Evolutionary conservation across 1,140 invertebrate genomes (phyloP).

Genomic region (Dermatophagoides farinae): DNA sequence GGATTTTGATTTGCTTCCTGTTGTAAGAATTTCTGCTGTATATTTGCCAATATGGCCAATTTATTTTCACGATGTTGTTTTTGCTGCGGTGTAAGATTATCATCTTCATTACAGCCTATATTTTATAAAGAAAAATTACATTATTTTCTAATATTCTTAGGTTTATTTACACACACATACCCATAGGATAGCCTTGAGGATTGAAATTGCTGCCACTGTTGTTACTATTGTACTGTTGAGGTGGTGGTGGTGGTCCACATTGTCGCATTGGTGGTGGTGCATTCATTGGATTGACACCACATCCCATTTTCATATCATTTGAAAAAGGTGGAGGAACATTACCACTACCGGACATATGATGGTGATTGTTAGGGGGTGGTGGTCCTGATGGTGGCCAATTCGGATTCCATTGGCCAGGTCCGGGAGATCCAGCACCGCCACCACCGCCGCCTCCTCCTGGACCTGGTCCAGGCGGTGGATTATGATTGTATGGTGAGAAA

Average conservation of each 20-base stretch:
- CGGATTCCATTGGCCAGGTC: slow-evolving; percentile 4
- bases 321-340: not conserved
- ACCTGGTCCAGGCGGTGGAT: slow-evolving; percentile 14
- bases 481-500: not conserved
- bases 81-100: slow-evolving; percentile 82
- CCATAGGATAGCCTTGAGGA: not conserved
- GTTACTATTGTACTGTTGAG: not conserved
- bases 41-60: slow-evolving; percentile 67
- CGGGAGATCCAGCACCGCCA: not conserved
- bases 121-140: slow-evolving; percentile 15
- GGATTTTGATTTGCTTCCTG: slow-evolving; percentile 31
- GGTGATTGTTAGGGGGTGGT: not conserved
- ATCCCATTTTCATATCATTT: not conserved
- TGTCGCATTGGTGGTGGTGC: not conserved
- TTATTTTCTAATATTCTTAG: not conserved
- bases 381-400: not conserved
- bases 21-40: slow-evolving; percentile 70
- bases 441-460: slow-evolving; percentile 14
- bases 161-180: not conserved
- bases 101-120: slow-evolving; percentile 68
- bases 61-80: slow-evolving; percentile 76
- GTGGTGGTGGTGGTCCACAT: not conserved
- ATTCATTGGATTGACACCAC: too few species aligned
- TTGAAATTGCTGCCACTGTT: not conserved
- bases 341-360: not conserved